phyloP scores from a whole-genome alignment of 2,888 invertebrate species.

The Mystacides longicornis region DNA sequence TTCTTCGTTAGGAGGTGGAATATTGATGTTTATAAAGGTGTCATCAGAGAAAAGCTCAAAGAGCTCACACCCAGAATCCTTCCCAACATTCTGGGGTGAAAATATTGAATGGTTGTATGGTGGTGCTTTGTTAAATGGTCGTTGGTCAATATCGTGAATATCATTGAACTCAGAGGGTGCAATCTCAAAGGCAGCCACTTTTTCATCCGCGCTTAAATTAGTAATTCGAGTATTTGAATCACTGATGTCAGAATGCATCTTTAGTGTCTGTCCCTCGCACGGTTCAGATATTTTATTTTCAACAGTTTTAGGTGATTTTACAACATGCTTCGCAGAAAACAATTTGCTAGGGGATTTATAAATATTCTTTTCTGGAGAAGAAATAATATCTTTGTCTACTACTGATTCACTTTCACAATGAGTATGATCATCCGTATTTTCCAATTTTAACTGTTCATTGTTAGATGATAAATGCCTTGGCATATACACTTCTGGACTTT shows the following conservation, averaged over 20 bases:
- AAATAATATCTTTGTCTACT: neutral
- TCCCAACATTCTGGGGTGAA: slow-evolving; percentile 58
- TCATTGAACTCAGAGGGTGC: slow-evolving; percentile 36
- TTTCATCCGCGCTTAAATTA: slow-evolving; percentile 26
- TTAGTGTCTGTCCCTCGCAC: slow-evolving; percentile 20
- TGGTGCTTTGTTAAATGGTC: slow-evolving; percentile 37
- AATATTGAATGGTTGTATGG: slow-evolving; percentile 57
- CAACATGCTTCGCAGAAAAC: slow-evolving; percentile 31
- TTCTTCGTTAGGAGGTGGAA: slow-evolving; percentile 54
- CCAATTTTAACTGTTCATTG: slow-evolving; percentile 3
- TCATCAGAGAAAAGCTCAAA: slow-evolving; percentile 61
- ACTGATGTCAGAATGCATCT: slow-evolving; percentile 12
- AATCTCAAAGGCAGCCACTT: slow-evolving; percentile 31
- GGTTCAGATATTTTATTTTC: slow-evolving; percentile 22
- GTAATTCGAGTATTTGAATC: slow-evolving; percentile 15
- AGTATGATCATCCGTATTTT: neutral
- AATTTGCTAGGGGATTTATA: slow-evolving; percentile 11
- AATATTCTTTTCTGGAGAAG: slow-evolving; percentile 3
- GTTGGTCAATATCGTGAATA: slow-evolving; percentile 26
- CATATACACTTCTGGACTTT: neutral
- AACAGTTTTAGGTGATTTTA: slow-evolving; percentile 40
- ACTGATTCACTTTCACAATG: too few relatives aligned
- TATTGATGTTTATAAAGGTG: slow-evolving; percentile 46
- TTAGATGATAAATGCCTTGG: neutral
- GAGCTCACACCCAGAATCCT: slow-evolving; percentile 49